phyloP scores from a whole-genome alignment of 2,797 vertebrate genomes.

The Etheostoma nigrum region DNA sequence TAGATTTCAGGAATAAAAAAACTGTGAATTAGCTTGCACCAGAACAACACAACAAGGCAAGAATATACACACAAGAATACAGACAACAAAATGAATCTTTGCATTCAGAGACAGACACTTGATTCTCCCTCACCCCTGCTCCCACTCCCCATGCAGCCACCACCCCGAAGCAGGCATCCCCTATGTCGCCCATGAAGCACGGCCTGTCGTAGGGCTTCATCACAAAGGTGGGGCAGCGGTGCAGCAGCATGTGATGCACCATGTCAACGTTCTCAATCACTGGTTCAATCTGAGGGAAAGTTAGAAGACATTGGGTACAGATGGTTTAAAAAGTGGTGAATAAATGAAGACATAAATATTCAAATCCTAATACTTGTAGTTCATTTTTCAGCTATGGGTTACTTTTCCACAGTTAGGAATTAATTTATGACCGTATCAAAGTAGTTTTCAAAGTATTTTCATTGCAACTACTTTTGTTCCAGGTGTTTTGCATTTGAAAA shows the following conservation, averaged over 20 bases:
- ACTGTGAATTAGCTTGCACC: conserved; percentile 1
- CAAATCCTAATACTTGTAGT: neutral
- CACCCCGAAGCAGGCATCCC: conserved; percentile 46
- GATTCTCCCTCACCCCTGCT: conserved; percentile 72
- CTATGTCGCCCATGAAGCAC: conserved; percentile 38
- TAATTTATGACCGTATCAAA: neutral
- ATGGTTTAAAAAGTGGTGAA: neutral
- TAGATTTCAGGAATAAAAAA: conserved; percentile 3
- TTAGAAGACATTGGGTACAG: neutral
- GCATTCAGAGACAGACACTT: neutral
- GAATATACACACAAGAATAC: neutral
- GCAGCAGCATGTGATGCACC: conserved; percentile 81
- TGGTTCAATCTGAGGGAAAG: conserved; percentile 74
- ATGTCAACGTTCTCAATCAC: conserved; percentile 69
- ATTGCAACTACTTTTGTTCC: neutral
- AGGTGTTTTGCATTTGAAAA: neutral
- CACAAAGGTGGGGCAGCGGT: conserved; percentile 71
- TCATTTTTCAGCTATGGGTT: neutral
- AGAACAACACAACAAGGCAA: neutral
- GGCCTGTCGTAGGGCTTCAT: neutral
- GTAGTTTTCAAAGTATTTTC: neutral
- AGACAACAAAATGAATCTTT: neutral
- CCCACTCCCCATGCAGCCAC: conserved; percentile 79
- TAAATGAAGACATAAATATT: neutral
- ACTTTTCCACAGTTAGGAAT: neutral